A percentile compares a stretch with the other conserved stretches of the same genome.
These are phyloP conservation scores for Caenorhabditis japonica DNA, from an alignment of 2,888 invertebrate genomes.

Conservation along the genomic window DNA sequence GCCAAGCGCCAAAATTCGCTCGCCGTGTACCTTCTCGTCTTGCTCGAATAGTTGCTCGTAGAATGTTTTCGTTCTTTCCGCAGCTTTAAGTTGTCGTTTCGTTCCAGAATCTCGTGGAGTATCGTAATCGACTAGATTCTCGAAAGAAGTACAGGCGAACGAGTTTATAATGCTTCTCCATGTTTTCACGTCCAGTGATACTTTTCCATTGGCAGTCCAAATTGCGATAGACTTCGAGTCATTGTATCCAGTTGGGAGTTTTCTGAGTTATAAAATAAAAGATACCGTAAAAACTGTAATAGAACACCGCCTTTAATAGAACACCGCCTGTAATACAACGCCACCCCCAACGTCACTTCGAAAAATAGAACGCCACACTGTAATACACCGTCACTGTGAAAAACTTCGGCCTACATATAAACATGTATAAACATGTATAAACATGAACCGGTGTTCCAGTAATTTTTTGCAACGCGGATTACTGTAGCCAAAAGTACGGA, in stretches of 20 bases:
- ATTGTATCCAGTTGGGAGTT: constrained; percentile 67
- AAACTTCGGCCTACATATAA: too few species aligned
- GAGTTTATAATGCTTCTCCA: constrained; percentile 42
- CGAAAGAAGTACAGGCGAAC: constrained; percentile 57
- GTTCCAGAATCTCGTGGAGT: constrained; percentile 50
- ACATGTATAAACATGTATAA: too few species aligned
- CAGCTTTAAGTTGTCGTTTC: constrained; percentile 62
- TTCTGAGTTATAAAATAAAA: too few species aligned
- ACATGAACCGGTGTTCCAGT: too few species aligned
- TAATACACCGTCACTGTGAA: too few species aligned
- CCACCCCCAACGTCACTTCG: too few species aligned
- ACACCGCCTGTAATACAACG: too few species aligned
- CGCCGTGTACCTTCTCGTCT: constrained; percentile 28
- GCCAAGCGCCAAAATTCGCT: constrained; percentile 52
- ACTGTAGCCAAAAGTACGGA: too few species aligned
- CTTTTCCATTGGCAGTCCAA: constrained; percentile 67
- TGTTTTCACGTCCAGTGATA: constrained; percentile 47
- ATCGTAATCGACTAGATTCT: constrained; percentile 65
- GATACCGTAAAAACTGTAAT: too few species aligned
- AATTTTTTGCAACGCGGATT: too few species aligned
- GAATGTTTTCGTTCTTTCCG: constrained; percentile 58
- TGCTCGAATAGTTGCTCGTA: constrained; percentile 55
- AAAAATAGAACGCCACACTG: too few species aligned
- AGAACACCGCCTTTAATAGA: too few species aligned
- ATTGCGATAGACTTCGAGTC: constrained; percentile 67